phyloP scores from a whole-genome alignment of 2,113 vertebrate genomes.

The Triplophysa siluroides region DNA sequence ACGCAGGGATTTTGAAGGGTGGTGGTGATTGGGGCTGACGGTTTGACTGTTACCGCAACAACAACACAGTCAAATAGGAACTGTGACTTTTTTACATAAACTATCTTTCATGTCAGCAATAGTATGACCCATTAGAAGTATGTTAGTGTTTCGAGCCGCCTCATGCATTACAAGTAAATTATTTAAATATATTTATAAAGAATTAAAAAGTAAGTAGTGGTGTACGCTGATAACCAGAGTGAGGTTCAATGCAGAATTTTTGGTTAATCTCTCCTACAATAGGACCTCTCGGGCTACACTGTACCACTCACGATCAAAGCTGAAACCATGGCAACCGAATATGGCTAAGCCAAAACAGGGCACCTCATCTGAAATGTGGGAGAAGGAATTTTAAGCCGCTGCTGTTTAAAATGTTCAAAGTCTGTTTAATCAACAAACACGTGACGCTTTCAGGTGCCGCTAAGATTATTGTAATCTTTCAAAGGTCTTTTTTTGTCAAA shows the following conservation, averaged over 20 bases:
- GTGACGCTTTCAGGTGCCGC: constrained; percentile 33
- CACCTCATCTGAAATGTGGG: constrained; percentile 50
- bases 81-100: constrained; percentile 21
- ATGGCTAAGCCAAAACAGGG: constrained; percentile 68
- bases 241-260: constrained; percentile 45
- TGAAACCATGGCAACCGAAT: constrained; percentile 76
- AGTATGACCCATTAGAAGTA: neutral
- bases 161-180: neutral
- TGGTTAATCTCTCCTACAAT: constrained; percentile 53
- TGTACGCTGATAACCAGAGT: too few relatives aligned
- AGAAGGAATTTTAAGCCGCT: constrained; percentile 32
- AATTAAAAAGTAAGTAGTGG: neutral
- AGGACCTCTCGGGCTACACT: constrained; percentile 56
- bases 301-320: constrained; percentile 69
- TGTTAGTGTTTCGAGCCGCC: neutral
- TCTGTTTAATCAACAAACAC: constrained; percentile 54
- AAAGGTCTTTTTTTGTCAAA: neutral
- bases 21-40: neutral
- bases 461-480: constrained; percentile 36
- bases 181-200: neutral
- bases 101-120: constrained; percentile 15
- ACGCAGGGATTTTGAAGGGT: neutral
- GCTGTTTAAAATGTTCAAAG: constrained; percentile 43
- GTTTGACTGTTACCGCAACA: neutral
- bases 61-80: constrained; percentile 61